Evolutionary conservation across 2,888 invertebrate genomes (phyloP).

Genomic region (Leptothorax acervorum): DNA sequence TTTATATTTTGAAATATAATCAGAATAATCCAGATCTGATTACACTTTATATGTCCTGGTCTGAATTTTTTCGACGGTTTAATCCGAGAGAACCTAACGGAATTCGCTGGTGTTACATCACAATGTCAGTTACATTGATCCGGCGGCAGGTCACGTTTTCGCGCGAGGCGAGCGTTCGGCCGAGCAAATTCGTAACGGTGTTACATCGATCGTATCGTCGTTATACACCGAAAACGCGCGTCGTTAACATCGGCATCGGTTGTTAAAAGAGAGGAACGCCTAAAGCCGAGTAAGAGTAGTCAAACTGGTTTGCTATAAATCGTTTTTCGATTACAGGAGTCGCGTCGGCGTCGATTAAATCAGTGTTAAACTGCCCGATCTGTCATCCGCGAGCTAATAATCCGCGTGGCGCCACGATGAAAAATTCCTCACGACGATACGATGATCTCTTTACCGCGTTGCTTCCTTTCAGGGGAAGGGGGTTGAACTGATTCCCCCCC

Average conservation of each 20-base stretch:
- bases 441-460: background rate
- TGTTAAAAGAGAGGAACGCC: conserved; percentile 53
- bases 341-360: conserved; percentile 62
- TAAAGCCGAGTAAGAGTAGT: conserved; percentile 44
- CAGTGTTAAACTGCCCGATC: conserved; percentile 57
- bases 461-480: background rate
- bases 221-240: conserved; percentile 59
- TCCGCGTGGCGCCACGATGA: conserved; percentile 45
- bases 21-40: too few relatives aligned
- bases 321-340: conserved; percentile 64
- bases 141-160: background rate
- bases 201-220: conserved; percentile 63
- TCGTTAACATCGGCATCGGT: conserved; percentile 61
- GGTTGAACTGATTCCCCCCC: background rate
- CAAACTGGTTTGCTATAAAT: conserved; percentile 72
- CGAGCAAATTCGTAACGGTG: conserved; percentile 9
- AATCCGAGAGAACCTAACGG: background rate
- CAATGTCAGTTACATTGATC: conserved; percentile 2
- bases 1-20: background rate
- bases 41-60: background rate
- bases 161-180: background rate
- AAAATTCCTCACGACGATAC: conserved; percentile 9
- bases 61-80: background rate
- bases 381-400: conserved; percentile 55
- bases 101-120: background rate